Evolutionary conservation across 2,113 vertebrate species (phyloP), one percentile per base, ranked within the genome.

Genomic region (Silurus asotus): DNA sequence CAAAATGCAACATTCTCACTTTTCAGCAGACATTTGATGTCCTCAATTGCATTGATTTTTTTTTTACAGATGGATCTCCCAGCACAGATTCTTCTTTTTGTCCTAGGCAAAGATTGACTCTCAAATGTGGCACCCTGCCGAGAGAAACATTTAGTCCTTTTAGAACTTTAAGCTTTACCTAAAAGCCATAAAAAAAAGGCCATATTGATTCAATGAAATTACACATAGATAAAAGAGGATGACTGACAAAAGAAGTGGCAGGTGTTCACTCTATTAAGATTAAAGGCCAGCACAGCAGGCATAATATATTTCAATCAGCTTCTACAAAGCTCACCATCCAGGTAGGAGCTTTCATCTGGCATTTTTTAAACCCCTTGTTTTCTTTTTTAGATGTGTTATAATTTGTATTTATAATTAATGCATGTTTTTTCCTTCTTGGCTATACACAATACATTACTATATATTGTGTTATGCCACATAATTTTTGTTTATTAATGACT

Each of bases 391-490:
- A 53, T 83, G 79, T 83, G 72, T 56, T 80, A 49, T 58, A 74
- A 55, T 85, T 78, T 83, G 72, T 55, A 78, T 79, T 83, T 82
- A 28, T 28, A 58, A 78, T 55, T 70, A 53, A 83, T 62, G 72
- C 62, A 83, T 86, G 84, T 55, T 72, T 37, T 19, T 88, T 56
- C 25, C 20, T 82, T 61, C 28, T 13, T 76, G 56, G n/a, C 23
- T 65, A 65, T 56, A 77, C 48, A 84, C 48, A 55, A 58, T 53
- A 77, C 7, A 51, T n/a, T 8, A 10, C n/a, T 61, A 13, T 64
- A 64, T 45, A 83, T 5, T 17, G 56, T 15, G 15, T 58, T 58
- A 58, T 14, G 56, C 56, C 11, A 58, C 56, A 14, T 11, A 11
- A 58, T 14, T 17, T 58, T 17, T 58, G 56, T 58, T 58, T 58